phyloP scores from a whole-genome alignment of 2,113 vertebrate genomes.

The Otocyon megalotis region DNA sequence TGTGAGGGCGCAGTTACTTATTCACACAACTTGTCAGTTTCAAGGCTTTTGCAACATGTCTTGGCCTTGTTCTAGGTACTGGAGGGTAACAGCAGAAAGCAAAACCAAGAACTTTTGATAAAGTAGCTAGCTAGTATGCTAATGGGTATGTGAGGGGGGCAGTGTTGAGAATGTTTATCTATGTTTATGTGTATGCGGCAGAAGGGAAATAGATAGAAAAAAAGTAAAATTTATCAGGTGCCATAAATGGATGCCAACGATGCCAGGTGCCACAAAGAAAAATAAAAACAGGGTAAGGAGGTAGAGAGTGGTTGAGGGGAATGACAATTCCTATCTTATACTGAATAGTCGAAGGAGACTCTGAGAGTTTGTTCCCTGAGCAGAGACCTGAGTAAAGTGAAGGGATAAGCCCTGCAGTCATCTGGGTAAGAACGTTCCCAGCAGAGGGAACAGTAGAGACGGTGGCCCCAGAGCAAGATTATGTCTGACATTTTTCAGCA shows the following conservation, averaged over 20 bases:
- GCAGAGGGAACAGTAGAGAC: background rate
- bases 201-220: background rate
- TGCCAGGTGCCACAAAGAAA: background rate
- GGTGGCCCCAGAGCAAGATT: background rate
- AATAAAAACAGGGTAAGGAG: background rate
- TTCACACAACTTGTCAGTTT: background rate
- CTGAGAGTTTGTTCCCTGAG: background rate
- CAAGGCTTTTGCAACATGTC: background rate
- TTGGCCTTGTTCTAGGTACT: background rate
- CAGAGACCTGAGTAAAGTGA: background rate
- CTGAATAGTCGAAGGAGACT: background rate
- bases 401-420: background rate
- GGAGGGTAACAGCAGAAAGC: background rate
- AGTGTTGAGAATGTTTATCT: background rate
- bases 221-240: background rate
- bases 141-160: background rate
- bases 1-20: background rate
- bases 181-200: background rate
- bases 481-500: background rate
- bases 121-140: background rate
- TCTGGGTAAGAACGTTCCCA: background rate
- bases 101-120: background rate
- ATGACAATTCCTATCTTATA: background rate
- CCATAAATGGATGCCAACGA: background rate
- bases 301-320: background rate